Percentiles rank a stretch among this genome's conserved stretches.
Evolutionary conservation across 2,797 vertebrate species (phyloP).

Genomic region (Microtus agrestis): DNA sequence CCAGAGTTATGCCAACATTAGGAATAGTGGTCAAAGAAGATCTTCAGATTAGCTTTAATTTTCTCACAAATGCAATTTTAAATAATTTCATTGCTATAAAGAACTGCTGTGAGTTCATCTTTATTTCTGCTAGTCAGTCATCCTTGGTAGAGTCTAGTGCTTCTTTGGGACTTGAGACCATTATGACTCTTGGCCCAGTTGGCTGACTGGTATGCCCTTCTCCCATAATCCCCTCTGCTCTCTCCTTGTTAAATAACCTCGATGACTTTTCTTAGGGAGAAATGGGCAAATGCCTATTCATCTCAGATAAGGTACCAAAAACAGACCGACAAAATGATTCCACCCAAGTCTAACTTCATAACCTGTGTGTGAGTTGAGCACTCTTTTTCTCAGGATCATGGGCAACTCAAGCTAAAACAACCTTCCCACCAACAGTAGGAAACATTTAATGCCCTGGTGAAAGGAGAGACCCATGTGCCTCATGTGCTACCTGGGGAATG

Average conservation of each 20-base stretch:
- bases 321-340: neutral
- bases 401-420: neutral
- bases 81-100: neutral
- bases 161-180: neutral
- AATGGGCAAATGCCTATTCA: neutral
- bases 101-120: neutral
- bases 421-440: neutral
- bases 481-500: too few relatives aligned
- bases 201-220: neutral
- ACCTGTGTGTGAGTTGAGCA: too few relatives aligned
- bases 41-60: neutral
- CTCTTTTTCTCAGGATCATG: neutral
- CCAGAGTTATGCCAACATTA: neutral
- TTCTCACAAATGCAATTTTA: slow-evolving; percentile 6
- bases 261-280: neutral
- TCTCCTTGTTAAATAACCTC: neutral
- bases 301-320: neutral
- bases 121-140: neutral
- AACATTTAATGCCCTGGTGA: neutral
- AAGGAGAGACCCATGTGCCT: too few relatives aligned
- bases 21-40: neutral
- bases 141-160: neutral
- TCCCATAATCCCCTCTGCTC: neutral
- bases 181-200: neutral
- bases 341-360: neutral